Conservation (phyloP, 1,140 invertebrate genomes). For the Brachionus rubens region DNA sequence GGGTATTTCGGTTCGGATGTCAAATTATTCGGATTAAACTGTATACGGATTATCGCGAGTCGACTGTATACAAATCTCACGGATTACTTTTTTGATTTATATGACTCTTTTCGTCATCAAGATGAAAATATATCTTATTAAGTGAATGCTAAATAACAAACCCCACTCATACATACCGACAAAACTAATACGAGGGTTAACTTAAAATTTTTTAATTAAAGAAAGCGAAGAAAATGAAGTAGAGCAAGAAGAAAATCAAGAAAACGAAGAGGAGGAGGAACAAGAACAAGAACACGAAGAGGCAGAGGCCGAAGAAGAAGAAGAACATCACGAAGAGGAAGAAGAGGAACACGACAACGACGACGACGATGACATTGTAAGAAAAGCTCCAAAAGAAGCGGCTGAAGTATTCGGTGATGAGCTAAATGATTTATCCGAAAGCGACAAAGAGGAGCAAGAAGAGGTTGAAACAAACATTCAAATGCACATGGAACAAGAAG, state of each 20-base stretch:
- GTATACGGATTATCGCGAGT: no score
- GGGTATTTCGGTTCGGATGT: no score
- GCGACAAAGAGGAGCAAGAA: slow-evolving; percentile 22
- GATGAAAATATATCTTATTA: no score
- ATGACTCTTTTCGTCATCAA: no score
- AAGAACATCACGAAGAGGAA: slow-evolving; percentile 10
- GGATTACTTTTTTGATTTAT: no score
- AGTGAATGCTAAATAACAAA: no score
- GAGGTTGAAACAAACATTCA: not conserved
- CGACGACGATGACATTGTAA: not conserved
- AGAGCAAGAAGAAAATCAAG: not conserved
- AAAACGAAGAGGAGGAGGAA: not conserved
- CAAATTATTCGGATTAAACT: no score
- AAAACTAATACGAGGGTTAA: no score
- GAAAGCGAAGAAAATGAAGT: not conserved
- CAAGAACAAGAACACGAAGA: not conserved
- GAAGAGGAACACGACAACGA: not conserved
- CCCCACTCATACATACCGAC: no score
- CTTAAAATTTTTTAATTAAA: not conserved
- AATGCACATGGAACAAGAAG: slow-evolving; percentile 20
- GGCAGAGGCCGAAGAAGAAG: not conserved
- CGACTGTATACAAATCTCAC: no score
- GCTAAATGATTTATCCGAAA: slow-evolving; percentile 37
- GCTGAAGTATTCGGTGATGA: slow-evolving; percentile 46
- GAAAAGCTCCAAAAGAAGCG: slow-evolving; percentile 7